phyloP scores from a whole-genome alignment of 2,113 vertebrate genomes.

The Rhinolophus sinicus region DNA sequence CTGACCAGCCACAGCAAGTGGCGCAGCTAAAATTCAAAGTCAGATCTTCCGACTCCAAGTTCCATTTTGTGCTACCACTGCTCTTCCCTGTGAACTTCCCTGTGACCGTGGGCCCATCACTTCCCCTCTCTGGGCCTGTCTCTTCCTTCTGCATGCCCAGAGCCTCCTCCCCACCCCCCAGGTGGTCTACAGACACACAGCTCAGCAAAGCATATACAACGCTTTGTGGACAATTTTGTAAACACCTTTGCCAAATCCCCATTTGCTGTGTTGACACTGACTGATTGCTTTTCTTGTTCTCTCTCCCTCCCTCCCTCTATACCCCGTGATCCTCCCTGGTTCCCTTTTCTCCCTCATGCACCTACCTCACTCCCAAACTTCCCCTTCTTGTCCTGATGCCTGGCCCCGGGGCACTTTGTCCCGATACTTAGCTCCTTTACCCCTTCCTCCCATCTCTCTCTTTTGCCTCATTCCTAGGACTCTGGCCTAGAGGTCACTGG shows the following conservation, averaged over 20 bases:
- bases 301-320: not conserved
- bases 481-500: conserved; percentile 92
- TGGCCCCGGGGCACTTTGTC: conserved; percentile 39
- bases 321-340: not conserved
- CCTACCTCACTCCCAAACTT: conserved; percentile 2
- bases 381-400: conserved; percentile 46
- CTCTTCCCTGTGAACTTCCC: not conserved
- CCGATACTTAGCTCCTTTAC: not conserved
- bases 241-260: not conserved
- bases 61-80: no score
- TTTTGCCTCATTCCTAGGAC: conserved; percentile 93
- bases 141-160: not conserved
- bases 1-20: not conserved
- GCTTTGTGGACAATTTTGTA: not conserved
- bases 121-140: not conserved
- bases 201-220: not conserved
- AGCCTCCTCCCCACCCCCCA: no score
- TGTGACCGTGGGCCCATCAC: not conserved
- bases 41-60: not conserved
- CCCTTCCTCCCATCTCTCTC: conserved; percentile 82
- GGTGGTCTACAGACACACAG: not conserved
- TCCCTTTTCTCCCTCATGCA: not conserved
- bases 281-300: not conserved
- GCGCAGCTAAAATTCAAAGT: not conserved
- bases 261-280: not conserved